These are phyloP conservation scores for Heterodera filipjevi DNA, from an alignment of 2,888 invertebrate genomes.

Conservation along the genomic window DNA sequence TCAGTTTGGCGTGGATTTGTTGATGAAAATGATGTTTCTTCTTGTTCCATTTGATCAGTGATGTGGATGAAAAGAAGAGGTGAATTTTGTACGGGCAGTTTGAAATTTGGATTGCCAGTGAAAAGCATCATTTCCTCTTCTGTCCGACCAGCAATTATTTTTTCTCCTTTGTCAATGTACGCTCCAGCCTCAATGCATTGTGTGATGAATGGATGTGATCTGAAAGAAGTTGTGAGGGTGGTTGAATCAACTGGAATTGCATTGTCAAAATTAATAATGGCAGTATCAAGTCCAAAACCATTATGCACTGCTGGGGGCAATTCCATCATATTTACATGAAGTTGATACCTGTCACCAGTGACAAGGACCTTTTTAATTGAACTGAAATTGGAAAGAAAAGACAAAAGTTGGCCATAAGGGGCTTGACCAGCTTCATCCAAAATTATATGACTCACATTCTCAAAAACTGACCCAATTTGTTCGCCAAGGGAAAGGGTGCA, in stretches of 20 bases:
- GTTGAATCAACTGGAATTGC: neutral
- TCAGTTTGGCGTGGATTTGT: neutral
- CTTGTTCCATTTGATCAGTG: slow-evolving; percentile 3
- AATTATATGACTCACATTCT: neutral
- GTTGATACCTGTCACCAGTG: neutral
- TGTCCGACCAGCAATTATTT: neutral
- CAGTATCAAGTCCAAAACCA: slow-evolving; percentile 1
- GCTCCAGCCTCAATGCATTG: slow-evolving; percentile 11
- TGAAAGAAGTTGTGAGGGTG: neutral
- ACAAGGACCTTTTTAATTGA: neutral
- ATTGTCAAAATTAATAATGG: neutral
- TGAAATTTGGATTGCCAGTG: neutral
- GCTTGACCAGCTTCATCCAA: slow-evolving; percentile 13
- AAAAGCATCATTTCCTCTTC: neutral
- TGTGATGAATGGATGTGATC: slow-evolving; percentile 2
- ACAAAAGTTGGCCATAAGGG: neutral
- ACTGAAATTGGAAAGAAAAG: neutral
- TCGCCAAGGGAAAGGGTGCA: neutral
- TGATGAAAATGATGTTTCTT: neutral
- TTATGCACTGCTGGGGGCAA: neutral
- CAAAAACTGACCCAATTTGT: neutral
- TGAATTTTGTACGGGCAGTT: neutral
- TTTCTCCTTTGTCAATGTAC: neutral
- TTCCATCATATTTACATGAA: neutral
- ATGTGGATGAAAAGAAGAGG: neutral